phyloP scores from a whole-genome alignment of 2,888 invertebrate species.

The Drosophila fulvimacula region DNA sequence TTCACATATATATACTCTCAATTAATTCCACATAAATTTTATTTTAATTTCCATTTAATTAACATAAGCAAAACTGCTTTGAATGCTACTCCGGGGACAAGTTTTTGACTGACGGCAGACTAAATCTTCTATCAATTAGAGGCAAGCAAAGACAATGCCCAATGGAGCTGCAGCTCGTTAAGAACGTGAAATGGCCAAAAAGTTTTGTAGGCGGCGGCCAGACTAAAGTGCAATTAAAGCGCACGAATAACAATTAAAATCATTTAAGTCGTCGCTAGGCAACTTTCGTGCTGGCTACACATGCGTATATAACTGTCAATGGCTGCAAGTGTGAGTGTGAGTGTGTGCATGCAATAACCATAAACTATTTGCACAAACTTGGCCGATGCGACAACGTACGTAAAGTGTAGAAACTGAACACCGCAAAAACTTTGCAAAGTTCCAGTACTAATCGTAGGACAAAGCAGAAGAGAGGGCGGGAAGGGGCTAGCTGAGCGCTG shows the following conservation, averaged over 20 bases:
- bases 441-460: constrained; percentile 70
- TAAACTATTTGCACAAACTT: constrained; percentile 81
- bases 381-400: constrained; percentile 61
- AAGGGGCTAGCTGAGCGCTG: constrained; percentile 4
- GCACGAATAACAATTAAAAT: constrained; percentile 78
- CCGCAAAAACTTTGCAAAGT: constrained; percentile 76
- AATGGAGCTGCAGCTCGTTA: constrained; percentile 25
- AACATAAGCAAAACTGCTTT: background rate
- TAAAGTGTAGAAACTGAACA: constrained; percentile 56
- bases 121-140: constrained; percentile 50
- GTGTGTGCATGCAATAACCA: constrained; percentile 69
- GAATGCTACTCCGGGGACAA: background rate
- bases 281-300: constrained; percentile 41
- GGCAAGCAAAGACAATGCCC: constrained; percentile 27
- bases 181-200: constrained; percentile 42
- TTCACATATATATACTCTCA: background rate
- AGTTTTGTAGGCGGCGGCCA: constrained; percentile 33
- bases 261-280: constrained; percentile 62
- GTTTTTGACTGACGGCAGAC: constrained; percentile 14
- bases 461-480: background rate
- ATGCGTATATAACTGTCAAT: constrained; percentile 7
- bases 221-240: constrained; percentile 65
- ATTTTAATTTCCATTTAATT: background rate
- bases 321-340: background rate
- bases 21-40: background rate